phyloP scores from a whole-genome alignment of 2,888 invertebrate genomes.

The Pemphredon lugubris region DNA sequence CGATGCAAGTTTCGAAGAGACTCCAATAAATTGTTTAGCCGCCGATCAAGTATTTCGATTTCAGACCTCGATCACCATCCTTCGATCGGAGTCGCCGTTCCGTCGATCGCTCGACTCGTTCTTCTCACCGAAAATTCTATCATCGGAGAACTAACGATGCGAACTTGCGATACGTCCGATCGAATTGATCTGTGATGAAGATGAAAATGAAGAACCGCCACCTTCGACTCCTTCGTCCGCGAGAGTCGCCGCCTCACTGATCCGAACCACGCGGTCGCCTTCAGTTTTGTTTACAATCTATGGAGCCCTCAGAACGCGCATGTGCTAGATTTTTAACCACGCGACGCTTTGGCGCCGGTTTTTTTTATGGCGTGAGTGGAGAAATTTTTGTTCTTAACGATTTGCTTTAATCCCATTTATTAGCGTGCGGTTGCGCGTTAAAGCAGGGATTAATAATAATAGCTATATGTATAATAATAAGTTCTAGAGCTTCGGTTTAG shows the following conservation, averaged over 20 bases:
- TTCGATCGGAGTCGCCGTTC: conserved; percentile 4
- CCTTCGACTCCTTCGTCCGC: conserved; percentile 42
- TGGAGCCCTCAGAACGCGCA: conserved; percentile 50
- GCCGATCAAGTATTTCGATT: too few relatives aligned
- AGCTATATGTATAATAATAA: too few relatives aligned
- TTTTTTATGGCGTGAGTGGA: not conserved
- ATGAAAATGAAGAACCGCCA: not conserved
- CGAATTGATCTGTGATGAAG: not conserved
- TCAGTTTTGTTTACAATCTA: conserved; percentile 75
- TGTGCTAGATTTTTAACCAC: conserved; percentile 45
- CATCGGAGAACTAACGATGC: conserved; percentile 50
- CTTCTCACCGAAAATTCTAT: conserved; percentile 43
- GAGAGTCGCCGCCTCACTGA: conserved; percentile 71
- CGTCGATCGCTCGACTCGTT: conserved; percentile 42
- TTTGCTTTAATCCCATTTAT: not conserved
- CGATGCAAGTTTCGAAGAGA: too few relatives aligned
- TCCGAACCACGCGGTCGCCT: conserved; percentile 72
- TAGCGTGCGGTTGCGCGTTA: too few relatives aligned
- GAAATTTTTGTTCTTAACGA: not conserved
- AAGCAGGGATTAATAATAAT: too few relatives aligned
- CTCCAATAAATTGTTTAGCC: too few relatives aligned
- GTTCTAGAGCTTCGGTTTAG: too few relatives aligned
- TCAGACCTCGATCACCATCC: conserved; percentile 35
- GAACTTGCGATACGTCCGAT: conserved; percentile 35
- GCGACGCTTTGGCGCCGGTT: conserved; percentile 36